Evolutionary conservation across 2,797 vertebrate genomes (phyloP).

Genomic region (Myripristis jacobus): DNA sequence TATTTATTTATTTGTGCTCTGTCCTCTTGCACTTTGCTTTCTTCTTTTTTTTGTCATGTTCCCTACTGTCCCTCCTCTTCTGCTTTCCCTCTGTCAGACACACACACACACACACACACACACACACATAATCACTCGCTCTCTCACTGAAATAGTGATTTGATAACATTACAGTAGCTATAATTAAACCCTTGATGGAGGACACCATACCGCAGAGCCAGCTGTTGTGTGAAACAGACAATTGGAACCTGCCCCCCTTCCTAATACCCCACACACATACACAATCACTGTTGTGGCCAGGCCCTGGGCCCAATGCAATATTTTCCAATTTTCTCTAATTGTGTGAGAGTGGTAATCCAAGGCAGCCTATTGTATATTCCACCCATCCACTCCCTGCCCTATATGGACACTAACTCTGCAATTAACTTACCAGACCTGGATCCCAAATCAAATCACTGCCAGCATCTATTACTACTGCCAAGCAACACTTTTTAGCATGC

Average conservation of each 20-base stretch:
- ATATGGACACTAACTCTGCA: slow-evolving; percentile 81
- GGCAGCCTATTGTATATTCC: slow-evolving; percentile 80
- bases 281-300: slow-evolving; percentile 68
- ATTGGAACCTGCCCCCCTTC: slow-evolving; percentile 63
- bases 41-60: slow-evolving; percentile 36
- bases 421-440: slow-evolving; percentile 82
- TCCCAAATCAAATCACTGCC: slow-evolving; percentile 83
- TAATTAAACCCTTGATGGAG: slow-evolving; percentile 81
- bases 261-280: slow-evolving; percentile 47
- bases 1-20: slow-evolving; percentile 25
- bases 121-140: background rate
- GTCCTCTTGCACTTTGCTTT: slow-evolving; percentile 26
- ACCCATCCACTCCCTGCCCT: slow-evolving; percentile 71
- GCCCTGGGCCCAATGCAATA: slow-evolving; percentile 82
- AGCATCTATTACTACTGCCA: slow-evolving; percentile 80
- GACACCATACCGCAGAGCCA: slow-evolving; percentile 77
- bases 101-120: slow-evolving; percentile 5
- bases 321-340: slow-evolving; percentile 87
- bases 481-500: slow-evolving; percentile 75
- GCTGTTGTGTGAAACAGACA: slow-evolving; percentile 79
- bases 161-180: slow-evolving; percentile 79
- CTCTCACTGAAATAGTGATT: slow-evolving; percentile 73
- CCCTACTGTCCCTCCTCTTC: slow-evolving; percentile 2
- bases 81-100: background rate
- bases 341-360: slow-evolving; percentile 84